Base-by-base conservation (phyloP, 2,113 vertebrate genomes). In the Tachysurus fulvidraco region DNA sequence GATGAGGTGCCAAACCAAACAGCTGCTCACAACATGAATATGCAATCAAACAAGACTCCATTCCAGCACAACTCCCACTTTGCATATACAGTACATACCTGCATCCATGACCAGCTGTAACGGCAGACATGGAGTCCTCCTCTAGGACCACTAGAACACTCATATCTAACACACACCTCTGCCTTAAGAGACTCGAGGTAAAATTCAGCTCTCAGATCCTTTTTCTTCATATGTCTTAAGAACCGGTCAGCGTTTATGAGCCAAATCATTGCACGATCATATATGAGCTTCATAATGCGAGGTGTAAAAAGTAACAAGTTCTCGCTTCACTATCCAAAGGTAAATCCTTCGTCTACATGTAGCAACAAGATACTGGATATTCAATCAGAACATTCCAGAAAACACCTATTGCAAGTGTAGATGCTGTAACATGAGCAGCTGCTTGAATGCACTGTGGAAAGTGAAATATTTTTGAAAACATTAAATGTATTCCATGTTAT, bases 1-100 rank as follows among this genome's bases (percentile, higher is more conserved):
- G 62, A 59, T 13, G 8, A 69, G 85, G 60, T 80, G 64, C 30
- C 77, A 86, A 85, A 86, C 28, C 21, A 80, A 57, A 7, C 84
- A 71, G 64, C 50, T 81, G 85, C 21, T 79, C 50, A 52, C n/a
- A 69, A 80, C 59, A 71, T 59, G 85, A 55, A 28, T 23, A 8
- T 80, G 12, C 52, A 85, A 80, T 86, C 41, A 86, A 25, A 69
- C 62, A 28, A 60, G 41, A 62, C 50, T 23, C 17, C 23, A 65
- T 30, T 64, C n/a, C 11, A 30, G 57, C 16, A 67, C 60, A 11
- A 12, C 50, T 11, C 78, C 55, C 2, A 57, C 46, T 62, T 59
- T 25, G 50, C n/a, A 1, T 44, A 4, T 10, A 67, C 62, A 80
- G 36, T 50, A 77, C 50, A 78, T 30, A 80, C 30, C 8, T 79